A percentile compares a stretch with the other conserved stretches of the same genome.
Evolutionary conservation across 2,888 invertebrate genomes (phyloP).

Genomic region (Rhynchonema sp.): DNA sequence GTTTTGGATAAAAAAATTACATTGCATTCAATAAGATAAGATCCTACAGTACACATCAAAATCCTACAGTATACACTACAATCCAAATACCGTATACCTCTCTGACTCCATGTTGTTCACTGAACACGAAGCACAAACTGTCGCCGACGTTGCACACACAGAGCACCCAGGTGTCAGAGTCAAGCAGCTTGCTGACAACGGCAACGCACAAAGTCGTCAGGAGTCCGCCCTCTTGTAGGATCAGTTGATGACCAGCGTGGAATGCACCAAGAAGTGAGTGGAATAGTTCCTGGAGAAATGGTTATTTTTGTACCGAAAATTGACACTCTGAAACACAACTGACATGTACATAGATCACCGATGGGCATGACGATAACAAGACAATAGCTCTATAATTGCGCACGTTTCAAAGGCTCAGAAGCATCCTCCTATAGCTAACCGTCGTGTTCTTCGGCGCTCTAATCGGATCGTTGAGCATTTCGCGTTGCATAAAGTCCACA

Average conservation of each 20-base stretch:
- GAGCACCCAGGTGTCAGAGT: conserved; percentile 39
- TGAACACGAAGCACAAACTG: conserved; percentile 65
- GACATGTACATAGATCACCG: too few relatives aligned
- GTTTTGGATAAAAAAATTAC: too few relatives aligned
- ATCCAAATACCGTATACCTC: too few relatives aligned
- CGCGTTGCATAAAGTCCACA: conserved; percentile 52
- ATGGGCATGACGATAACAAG: too few relatives aligned
- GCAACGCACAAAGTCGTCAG: conserved; percentile 65
- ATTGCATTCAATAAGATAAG: too few relatives aligned
- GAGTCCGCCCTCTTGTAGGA: conserved; percentile 58
- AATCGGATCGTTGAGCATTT: neutral
- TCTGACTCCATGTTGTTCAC: conserved; percentile 52
- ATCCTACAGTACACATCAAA: too few relatives aligned
- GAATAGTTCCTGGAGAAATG: conserved; percentile 50
- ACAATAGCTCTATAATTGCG: too few relatives aligned
- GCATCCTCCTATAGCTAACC: neutral
- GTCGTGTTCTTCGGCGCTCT: neutral
- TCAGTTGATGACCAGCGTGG: conserved; percentile 62
- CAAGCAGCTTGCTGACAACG: conserved; percentile 45
- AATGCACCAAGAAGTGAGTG: conserved; percentile 54
- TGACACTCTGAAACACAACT: too few relatives aligned
- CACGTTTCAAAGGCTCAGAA: too few relatives aligned
- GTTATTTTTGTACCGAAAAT: too few relatives aligned
- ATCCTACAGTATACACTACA: too few relatives aligned
- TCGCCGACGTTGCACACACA: conserved; percentile 76